These are phyloP conservation scores for Pseudopipra pipra DNA, from an alignment of 2,113 vertebrate genomes.

Conservation along the genomic window DNA sequence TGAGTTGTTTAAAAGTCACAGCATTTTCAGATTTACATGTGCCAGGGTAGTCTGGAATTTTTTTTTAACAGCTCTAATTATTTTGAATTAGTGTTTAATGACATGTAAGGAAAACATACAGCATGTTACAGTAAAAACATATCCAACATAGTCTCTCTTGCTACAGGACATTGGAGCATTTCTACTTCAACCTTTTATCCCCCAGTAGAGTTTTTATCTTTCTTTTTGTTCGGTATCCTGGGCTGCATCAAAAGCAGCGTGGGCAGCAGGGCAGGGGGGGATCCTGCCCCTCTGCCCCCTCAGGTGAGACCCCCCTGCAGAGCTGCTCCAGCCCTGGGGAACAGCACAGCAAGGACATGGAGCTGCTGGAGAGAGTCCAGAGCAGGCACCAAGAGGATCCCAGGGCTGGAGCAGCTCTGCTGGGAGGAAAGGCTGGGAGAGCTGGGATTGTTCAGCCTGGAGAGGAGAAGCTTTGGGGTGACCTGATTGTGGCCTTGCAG, in stretches of 20 bases:
- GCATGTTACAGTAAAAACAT: not conserved
- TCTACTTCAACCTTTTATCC: not conserved
- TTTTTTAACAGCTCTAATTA: not conserved
- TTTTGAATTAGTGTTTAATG: not conserved
- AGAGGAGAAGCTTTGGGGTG: not conserved
- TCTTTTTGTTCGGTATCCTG: not conserved
- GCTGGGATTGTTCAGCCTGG: not conserved
- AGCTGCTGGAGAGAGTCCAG: not conserved
- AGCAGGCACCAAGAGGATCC: not conserved
- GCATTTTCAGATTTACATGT: not conserved
- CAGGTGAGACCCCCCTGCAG: not conserved
- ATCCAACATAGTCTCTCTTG: not conserved
- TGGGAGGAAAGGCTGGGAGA: not conserved
- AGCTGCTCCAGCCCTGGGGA: not conserved
- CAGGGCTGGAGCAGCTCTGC: not conserved
- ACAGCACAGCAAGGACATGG: not conserved
- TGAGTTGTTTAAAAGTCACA: not conserved
- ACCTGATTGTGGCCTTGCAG: not conserved
- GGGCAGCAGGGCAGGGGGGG: not conserved
- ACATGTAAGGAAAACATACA: not conserved
- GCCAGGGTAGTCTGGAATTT: not conserved
- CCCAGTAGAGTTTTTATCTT: not conserved
- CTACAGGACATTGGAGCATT: not conserved
- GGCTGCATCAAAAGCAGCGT: not conserved
- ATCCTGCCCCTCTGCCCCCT: fast-evolving